phyloP scores from a whole-genome alignment of 2,888 invertebrate genomes.

The Erebia palarica region DNA sequence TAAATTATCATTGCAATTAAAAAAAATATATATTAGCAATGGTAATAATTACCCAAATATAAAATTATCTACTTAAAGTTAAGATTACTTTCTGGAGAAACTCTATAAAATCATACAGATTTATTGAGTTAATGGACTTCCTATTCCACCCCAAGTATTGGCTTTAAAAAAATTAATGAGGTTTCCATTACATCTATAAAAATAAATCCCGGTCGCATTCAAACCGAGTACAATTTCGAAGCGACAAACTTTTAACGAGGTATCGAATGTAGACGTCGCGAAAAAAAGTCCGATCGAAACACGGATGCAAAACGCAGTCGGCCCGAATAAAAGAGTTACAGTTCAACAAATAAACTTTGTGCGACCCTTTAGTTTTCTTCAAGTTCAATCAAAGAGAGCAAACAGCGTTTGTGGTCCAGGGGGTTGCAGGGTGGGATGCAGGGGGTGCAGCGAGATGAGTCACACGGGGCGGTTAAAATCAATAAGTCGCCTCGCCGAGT shows the following conservation, averaged over 20 bases:
- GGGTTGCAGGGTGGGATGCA: conserved; percentile 37
- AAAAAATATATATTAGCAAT: no score
- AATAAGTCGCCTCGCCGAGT: conserved; percentile 58
- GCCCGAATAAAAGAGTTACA: conserved; percentile 60
- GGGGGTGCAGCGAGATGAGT: conserved; percentile 65
- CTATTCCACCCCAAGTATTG: neutral
- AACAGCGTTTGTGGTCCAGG: conserved; percentile 59
- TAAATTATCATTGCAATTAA: no score
- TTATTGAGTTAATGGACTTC: neutral
- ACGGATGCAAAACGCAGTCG: conserved; percentile 48
- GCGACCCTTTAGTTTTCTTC: conserved; percentile 59
- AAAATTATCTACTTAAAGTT: no score
- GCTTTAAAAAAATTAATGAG: conserved; percentile 21
- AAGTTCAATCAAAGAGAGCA: conserved; percentile 75
- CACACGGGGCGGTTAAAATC: conserved; percentile 72
- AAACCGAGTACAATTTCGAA: conserved; percentile 33
- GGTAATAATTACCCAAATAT: no score
- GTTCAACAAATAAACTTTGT: conserved; percentile 58
- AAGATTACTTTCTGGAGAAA: neutral
- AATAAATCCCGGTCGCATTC: conserved; percentile 29
- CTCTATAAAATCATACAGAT: neutral
- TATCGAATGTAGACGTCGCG: conserved; percentile 52
- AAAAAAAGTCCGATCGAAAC: conserved; percentile 44
- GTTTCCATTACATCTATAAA: conserved; percentile 23
- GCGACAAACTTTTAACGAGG: conserved; percentile 58